Percentiles rank a stretch among this genome's conserved stretches.
Evolutionary conservation across 2,888 invertebrate genomes (phyloP).

Genomic region (Agrotis exclamationis): DNA sequence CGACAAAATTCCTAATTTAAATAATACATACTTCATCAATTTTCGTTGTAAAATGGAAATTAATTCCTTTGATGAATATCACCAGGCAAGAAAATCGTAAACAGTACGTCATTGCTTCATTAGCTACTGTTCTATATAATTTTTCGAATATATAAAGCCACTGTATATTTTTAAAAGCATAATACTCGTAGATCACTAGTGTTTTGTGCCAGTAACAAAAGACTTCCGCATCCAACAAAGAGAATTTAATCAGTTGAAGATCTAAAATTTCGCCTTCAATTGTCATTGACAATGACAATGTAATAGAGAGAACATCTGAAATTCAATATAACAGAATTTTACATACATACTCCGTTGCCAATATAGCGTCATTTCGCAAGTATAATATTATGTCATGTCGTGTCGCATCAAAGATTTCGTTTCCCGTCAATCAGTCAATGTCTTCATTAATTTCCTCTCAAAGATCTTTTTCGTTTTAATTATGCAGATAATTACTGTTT

Average conservation of each 20-base stretch:
- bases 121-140: background rate
- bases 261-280: slow-evolving; percentile 39
- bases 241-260: slow-evolving; percentile 29
- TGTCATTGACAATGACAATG: slow-evolving; percentile 58
- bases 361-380: slow-evolving; percentile 54
- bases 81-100: background rate
- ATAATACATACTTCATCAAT: slow-evolving; percentile 42
- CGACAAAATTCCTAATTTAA: slow-evolving; percentile 61
- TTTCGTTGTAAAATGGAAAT: slow-evolving; percentile 27
- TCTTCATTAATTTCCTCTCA: slow-evolving; percentile 74
- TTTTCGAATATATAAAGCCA: background rate
- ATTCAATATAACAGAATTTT: slow-evolving; percentile 51
- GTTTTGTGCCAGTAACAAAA: slow-evolving; percentile 22
- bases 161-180: slow-evolving; percentile 4
- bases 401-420: slow-evolving; percentile 74
- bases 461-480: slow-evolving; percentile 50
- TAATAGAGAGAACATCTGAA: slow-evolving; percentile 48
- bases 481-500: slow-evolving; percentile 6
- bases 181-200: slow-evolving; percentile 9
- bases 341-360: slow-evolving; percentile 36
- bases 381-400: slow-evolving; percentile 47
- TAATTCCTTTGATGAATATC: slow-evolving; percentile 22
- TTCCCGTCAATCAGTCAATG: slow-evolving; percentile 79
- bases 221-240: slow-evolving; percentile 8
- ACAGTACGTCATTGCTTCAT: background rate